Evolutionary conservation across 2,113 vertebrate species (phyloP), one percentile per base, ranked within the genome.

Genomic region (Procavia capensis): DNA sequence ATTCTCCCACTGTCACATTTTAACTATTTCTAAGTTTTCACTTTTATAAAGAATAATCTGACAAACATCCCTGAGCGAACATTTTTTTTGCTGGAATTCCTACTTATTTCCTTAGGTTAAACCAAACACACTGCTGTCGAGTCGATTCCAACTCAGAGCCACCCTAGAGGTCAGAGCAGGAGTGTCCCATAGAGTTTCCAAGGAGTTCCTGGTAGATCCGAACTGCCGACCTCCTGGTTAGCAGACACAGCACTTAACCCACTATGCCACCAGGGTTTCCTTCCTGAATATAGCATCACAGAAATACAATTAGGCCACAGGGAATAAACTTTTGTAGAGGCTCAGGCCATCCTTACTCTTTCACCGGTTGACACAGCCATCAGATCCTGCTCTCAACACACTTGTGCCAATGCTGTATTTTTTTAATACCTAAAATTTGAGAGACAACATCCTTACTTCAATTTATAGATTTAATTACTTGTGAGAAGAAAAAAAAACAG

Each of bases 401-500:
- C 24, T 31, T 50, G 54, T n/a, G 81, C 16, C 25, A 68, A 27
- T 29, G 72, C 24, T 57, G 22, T 0, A 36, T 25, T 66, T 59
- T 43, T 84, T 50, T 34, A 75, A 82, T 2, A 57, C 13, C 36
- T 59, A 45, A 43, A 61, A 78, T 83, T 41, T 50, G 16, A 64
- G 29, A 93, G 5, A 80, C 11, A 54, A 82, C 68, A 91, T 59
- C 27, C 85, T 75, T 68, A n/a, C 76, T 54, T 89, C 47, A 81
- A 92, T 41, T 96, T 91, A 83, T 7, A 78, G 72, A 50, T 79
- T 89, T 72, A 36, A 70, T 70, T 70, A 82, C 20, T 89, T 88
- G 50, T 43, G 1, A 86, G 6, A 93, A 95, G 11, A 92, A 82
- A 84, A 93, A 95, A 17, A 92, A 82, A 84, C 14, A 50, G 6